Evolutionary conservation across 1,140 invertebrate species (phyloP).

Genomic region (Riptortus pedestris): DNA sequence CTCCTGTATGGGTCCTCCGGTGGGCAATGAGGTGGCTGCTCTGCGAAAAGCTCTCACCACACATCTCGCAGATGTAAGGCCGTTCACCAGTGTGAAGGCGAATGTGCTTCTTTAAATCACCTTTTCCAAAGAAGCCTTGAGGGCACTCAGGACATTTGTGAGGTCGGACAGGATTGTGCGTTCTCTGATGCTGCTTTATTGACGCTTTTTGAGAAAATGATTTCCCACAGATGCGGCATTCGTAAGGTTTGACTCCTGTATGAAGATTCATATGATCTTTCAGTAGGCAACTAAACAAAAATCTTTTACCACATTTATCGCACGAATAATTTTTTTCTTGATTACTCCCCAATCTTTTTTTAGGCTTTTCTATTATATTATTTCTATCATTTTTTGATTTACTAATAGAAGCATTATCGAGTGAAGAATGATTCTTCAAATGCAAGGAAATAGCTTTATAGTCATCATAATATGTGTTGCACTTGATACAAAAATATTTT

Average conservation of each 20-base stretch:
- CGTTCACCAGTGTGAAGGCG: constrained; percentile 17
- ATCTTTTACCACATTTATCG: too few relatives aligned
- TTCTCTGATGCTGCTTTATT: background rate
- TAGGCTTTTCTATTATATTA: too few relatives aligned
- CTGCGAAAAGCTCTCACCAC: background rate
- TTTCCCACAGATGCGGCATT: background rate
- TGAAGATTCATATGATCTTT: background rate
- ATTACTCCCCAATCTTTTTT: too few relatives aligned
- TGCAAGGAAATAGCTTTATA: too few relatives aligned
- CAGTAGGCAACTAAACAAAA: too few relatives aligned
- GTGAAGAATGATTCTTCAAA: too few relatives aligned
- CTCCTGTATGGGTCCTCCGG: constrained; percentile 10
- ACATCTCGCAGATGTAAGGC: background rate
- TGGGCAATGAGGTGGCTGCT: background rate
- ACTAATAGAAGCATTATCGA: too few relatives aligned
- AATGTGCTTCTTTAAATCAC: constrained; percentile 5
- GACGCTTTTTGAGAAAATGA: background rate
- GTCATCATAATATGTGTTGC: too few relatives aligned
- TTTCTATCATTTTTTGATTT: too few relatives aligned
- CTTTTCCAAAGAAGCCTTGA: background rate
- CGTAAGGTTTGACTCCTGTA: background rate
- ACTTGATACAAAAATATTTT: too few relatives aligned
- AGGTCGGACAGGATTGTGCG: background rate
- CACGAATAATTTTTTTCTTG: too few relatives aligned
- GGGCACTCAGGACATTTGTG: constrained; percentile 5